These are phyloP conservation scores for Oxycera nigricornis DNA, from an alignment of 2,888 invertebrate species.

Conservation along the genomic window DNA sequence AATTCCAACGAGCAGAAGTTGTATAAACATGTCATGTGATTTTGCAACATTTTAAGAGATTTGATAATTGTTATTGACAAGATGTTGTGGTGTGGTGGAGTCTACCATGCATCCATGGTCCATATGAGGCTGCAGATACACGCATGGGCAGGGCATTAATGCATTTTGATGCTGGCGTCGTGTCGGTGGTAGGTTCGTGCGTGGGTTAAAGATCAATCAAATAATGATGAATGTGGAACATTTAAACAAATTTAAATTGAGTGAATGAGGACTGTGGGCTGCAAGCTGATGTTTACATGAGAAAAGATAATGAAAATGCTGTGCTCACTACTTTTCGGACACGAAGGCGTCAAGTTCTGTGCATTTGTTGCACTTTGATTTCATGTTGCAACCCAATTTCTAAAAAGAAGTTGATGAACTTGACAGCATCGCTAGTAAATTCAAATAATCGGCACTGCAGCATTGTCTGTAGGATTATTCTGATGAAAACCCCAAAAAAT, in stretches of 20 bases:
- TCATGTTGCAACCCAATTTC: too few relatives aligned
- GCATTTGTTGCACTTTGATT: too few relatives aligned
- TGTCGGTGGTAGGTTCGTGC: background rate
- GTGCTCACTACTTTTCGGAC: too few relatives aligned
- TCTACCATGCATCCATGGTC: background rate
- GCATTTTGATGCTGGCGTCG: background rate
- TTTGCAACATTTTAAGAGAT: slow-evolving; percentile 18
- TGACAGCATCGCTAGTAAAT: too few relatives aligned
- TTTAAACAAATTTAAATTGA: background rate
- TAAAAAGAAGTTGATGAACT: too few relatives aligned
- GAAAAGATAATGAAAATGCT: too few relatives aligned
- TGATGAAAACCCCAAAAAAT: too few relatives aligned
- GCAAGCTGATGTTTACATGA: background rate
- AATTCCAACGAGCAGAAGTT: slow-evolving; percentile 1
- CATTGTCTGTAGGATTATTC: too few relatives aligned
- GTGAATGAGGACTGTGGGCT: background rate
- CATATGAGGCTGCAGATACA: background rate
- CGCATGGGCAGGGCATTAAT: background rate
- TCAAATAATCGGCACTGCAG: too few relatives aligned
- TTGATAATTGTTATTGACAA: background rate
- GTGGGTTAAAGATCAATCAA: slow-evolving; percentile 16
- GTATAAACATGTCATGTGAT: slow-evolving; percentile 19
- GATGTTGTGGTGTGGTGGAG: background rate
- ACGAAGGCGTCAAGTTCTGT: too few relatives aligned
- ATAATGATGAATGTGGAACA: background rate